Base-by-base conservation (phyloP, 2,888 invertebrate genomes). In the Dasysyrphus tricinctus region DNA sequence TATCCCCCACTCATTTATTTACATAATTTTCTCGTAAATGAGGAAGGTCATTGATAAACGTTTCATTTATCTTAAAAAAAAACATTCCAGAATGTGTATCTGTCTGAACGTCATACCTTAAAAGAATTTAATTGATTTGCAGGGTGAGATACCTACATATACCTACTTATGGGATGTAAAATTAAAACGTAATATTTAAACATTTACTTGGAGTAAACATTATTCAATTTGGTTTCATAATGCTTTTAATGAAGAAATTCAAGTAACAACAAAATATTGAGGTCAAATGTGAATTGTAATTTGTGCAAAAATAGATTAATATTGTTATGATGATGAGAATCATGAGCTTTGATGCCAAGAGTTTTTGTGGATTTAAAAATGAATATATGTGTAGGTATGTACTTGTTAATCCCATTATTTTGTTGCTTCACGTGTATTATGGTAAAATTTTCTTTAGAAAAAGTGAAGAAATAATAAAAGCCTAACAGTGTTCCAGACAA, bases 1-100 rank as follows among this genome's bases (percentile, higher is more conserved):
- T 39, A 39, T 12, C 6, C 8, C 2, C 0, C 12, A 51, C 12
- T n/a, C 19, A 12, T 14, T 14, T 54, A 29, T 61, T 39, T 24
- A 39, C 5, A 39, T 42, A 61, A 61, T 61, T 61, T 42, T 24
- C 59, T 24, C 14, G 19, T 61, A 61, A 59, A 42, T 24, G 24
- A 12, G 39, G 39, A 61, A 61, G 59, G 39, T 61, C 59, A 61
- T 61, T 61, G 59, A 61, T 24, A 39, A 61, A 24, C 39, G 39
- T 61, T 61, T 24, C 14, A 61, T 61, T 24, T 39, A 14, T 39
- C 24, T 24, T 11, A 14, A 12, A 59, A 14, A 37, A 39, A n/a
- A n/a, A n/a, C n/a, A 59, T 37, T 59, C 5, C 19, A 0, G 37
- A 39, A 39, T 59, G 39, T 59, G 37, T 61, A 8, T n/a, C n/a